These are phyloP conservation scores for Trachelus iudaicus DNA, from an alignment of 2,888 invertebrate species.

Conservation along the genomic window DNA sequence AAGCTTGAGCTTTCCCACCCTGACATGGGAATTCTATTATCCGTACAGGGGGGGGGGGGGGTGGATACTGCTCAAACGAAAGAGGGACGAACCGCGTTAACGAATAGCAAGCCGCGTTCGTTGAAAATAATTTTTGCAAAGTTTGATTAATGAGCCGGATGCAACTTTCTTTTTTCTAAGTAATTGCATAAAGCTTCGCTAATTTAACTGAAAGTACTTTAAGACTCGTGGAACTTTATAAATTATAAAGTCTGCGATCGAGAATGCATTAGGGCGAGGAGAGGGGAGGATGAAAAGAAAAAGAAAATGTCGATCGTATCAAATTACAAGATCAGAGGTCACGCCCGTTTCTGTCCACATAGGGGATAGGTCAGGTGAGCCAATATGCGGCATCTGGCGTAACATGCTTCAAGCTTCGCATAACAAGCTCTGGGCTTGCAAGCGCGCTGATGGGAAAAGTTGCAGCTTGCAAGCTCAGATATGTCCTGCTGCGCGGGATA, in stretches of 20 bases:
- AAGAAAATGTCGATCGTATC: background rate
- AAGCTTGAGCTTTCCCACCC: slow-evolving; percentile 1
- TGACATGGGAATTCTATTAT: slow-evolving; percentile 36
- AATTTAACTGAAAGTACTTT: slow-evolving; percentile 37
- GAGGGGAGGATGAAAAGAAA: no score
- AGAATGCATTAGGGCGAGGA: no score
- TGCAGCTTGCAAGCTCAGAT: slow-evolving; percentile 57
- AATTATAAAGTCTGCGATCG: no score
- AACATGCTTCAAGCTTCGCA: slow-evolving; percentile 63
- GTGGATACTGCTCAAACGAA: background rate
- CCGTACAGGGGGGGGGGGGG: background rate
- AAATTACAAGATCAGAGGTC: background rate
- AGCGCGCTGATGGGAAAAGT: slow-evolving; percentile 63
- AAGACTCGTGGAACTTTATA: no score
- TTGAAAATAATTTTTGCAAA: slow-evolving; percentile 23
- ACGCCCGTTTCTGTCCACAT: no score
- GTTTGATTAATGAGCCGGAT: slow-evolving; percentile 38
- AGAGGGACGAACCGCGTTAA: no score
- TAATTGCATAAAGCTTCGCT: slow-evolving; percentile 35
- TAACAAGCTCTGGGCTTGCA: slow-evolving; percentile 61
- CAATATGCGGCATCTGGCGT: slow-evolving; percentile 64
- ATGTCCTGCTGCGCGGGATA: slow-evolving; percentile 35
- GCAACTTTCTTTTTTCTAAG: slow-evolving; percentile 27
- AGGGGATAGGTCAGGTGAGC: slow-evolving; percentile 42
- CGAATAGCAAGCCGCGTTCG: slow-evolving; percentile 5